phyloP scores from a whole-genome alignment of 2,113 vertebrate species.

The Nesoenas mayeri region DNA sequence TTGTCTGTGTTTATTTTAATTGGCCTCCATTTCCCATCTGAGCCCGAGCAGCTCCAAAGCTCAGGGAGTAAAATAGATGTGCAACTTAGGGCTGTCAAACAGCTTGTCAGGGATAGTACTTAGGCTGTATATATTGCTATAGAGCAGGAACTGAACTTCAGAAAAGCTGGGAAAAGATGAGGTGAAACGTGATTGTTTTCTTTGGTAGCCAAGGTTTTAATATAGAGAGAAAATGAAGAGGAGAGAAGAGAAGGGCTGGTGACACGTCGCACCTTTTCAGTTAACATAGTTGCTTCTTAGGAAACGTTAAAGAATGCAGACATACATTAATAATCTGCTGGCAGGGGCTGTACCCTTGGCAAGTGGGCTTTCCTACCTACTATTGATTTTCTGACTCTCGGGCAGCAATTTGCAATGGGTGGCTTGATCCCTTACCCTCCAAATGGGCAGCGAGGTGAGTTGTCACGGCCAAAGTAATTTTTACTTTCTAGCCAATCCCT shows the following conservation, averaged over 20 bases:
- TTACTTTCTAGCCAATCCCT: neutral
- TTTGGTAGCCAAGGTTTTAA: constrained; percentile 69
- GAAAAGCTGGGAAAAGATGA: constrained; percentile 70
- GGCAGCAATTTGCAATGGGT: constrained; percentile 43
- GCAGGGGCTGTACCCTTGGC: constrained; percentile 41
- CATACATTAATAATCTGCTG: constrained; percentile 66
- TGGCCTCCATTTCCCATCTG: constrained; percentile 65
- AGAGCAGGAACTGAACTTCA: constrained; percentile 62
- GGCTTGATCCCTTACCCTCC: neutral
- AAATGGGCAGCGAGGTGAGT: neutral
- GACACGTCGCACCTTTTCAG: constrained; percentile 63
- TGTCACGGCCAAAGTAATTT: constrained; percentile 1
- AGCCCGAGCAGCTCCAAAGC: constrained; percentile 40
- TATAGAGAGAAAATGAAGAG: constrained; percentile 61
- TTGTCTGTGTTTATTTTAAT: constrained; percentile 66
- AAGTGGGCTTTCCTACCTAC: constrained; percentile 23
- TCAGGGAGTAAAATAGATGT: constrained; percentile 56
- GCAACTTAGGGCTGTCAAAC: constrained; percentile 61
- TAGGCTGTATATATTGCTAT: constrained; percentile 53
- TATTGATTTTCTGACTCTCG: constrained; percentile 50
- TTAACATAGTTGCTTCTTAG: constrained; percentile 63
- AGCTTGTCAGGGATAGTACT: constrained; percentile 65
- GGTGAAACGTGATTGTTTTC: constrained; percentile 68
- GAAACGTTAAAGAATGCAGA: constrained; percentile 67
- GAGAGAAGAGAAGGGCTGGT: constrained; percentile 65